Conservation (phyloP, 2,797 vertebrate species). For the Nasua narica region DNA sequence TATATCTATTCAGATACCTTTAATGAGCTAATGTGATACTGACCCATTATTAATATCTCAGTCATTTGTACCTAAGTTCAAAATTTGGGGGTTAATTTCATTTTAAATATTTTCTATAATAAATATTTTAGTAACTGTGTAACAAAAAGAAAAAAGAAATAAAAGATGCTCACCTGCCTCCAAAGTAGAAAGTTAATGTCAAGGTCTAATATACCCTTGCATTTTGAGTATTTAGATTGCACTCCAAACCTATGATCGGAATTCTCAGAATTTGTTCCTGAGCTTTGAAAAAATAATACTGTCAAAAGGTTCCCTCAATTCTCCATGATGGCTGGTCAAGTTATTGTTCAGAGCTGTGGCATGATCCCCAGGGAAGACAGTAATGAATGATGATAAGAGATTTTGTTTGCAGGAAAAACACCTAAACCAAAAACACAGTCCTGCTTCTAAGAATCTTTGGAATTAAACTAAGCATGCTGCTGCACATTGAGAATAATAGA, state of each 20-base stretch:
- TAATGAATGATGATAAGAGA: not conserved
- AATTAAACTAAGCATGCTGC: not conserved
- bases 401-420: not conserved
- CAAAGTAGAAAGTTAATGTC: not conserved
- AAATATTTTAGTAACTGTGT: not conserved
- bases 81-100: not conserved
- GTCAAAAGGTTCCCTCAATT: not conserved
- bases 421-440: not conserved
- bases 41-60: not conserved
- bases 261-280: not conserved
- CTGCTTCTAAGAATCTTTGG: not conserved
- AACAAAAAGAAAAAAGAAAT: not conserved
- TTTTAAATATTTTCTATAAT: not conserved
- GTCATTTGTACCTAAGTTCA: not conserved
- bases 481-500: not conserved
- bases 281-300: not conserved
- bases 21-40: not conserved
- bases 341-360: not conserved
- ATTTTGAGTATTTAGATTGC: not conserved
- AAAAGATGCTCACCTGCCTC: accelerated
- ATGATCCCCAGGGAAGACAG: not conserved
- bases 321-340: not conserved
- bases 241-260: not conserved
- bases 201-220: not conserved
- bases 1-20: not conserved